Percentiles rank a stretch among this genome's conserved stretches.
Conservation (phyloP, 2,888 invertebrate genomes). For the Eucriotettix oculatus region DNA sequence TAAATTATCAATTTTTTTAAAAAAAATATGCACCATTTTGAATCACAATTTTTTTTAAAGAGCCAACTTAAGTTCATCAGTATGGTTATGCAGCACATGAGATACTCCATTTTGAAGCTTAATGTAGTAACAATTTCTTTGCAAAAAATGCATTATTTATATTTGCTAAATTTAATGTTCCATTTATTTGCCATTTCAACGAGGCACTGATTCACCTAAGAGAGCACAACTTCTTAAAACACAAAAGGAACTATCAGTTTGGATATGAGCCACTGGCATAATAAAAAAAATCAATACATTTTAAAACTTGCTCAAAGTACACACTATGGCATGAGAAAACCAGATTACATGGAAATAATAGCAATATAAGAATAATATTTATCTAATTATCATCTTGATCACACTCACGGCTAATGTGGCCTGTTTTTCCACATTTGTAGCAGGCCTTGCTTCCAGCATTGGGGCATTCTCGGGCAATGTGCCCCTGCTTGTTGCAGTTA, state of each 20-base stretch:
- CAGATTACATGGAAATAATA: not conserved
- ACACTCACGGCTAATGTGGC: slow-evolving; percentile 82
- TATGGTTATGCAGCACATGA: no score
- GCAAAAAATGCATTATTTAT: no score
- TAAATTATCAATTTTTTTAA: no score
- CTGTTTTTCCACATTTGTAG: slow-evolving; percentile 83
- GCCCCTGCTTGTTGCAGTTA: slow-evolving; percentile 53
- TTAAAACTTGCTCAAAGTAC: not conserved
- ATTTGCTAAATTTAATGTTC: no score
- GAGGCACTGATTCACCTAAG: no score
- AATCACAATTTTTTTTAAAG: no score
- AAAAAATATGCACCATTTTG: no score
- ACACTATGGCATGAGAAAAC: not conserved
- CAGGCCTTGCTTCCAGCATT: slow-evolving; percentile 49
- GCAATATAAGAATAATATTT: not conserved
- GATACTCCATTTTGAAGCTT: no score
- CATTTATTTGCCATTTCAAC: no score
- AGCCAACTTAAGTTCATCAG: no score
- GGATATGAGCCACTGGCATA: not conserved
- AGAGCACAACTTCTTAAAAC: not conserved
- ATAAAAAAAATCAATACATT: not conserved
- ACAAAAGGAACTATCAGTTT: not conserved
- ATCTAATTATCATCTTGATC: slow-evolving; percentile 38
- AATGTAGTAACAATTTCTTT: no score
- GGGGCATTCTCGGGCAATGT: slow-evolving; percentile 47